Base-by-base conservation (phyloP, 1,140 invertebrate species). In the Psix sp. region DNA sequence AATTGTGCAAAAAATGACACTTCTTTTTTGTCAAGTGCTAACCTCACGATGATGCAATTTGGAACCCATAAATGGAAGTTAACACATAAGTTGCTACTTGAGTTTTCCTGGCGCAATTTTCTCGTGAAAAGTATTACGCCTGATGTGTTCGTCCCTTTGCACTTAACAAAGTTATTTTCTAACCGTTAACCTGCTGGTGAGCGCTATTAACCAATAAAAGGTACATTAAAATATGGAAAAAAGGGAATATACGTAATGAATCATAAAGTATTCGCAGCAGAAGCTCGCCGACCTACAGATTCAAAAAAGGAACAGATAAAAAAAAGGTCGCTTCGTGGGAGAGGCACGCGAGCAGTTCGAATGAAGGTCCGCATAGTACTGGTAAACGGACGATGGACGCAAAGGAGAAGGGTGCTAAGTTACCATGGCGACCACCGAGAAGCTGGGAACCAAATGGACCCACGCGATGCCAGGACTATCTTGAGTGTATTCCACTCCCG, bases 381-480 rank as follows among this genome's bases (percentile, higher is more conserved):
- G 52, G 71, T 63, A 68, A 67, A 66, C 45, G 77, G 57, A 76
- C 72, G 67, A 45, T 75, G 70, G 71, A 73, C 77, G 79, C 54
- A 71, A 76, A n/a, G 75, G 74, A 77, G 80, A 70, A 80, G 81
- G 80, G 77, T 80, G 73, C 77, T 67, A 80, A 73, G 82, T 83
- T 83, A 74, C 81, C 79, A 83, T 83, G 77, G 78, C 79, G 71
- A 84, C 81, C 78, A 80, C 74, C 76, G 76, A 71, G 80, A 82
- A 75, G 65, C 72, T 75, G 57, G 46, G 52, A 59, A 78, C 77
- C 81, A 82, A 84, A 84, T 82, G 82, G 81, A 84, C 82, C 80
- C 74, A 81, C 77, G 72, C 82, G 75, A 76, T 80, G 77, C 74
- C 75, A 66, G 59, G 68, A 77, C 66, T 75, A 70, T 60, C 73